These are phyloP conservation scores for Crossocerus cetratus DNA, from an alignment of 2,888 invertebrate genomes.

Conservation along the genomic window DNA sequence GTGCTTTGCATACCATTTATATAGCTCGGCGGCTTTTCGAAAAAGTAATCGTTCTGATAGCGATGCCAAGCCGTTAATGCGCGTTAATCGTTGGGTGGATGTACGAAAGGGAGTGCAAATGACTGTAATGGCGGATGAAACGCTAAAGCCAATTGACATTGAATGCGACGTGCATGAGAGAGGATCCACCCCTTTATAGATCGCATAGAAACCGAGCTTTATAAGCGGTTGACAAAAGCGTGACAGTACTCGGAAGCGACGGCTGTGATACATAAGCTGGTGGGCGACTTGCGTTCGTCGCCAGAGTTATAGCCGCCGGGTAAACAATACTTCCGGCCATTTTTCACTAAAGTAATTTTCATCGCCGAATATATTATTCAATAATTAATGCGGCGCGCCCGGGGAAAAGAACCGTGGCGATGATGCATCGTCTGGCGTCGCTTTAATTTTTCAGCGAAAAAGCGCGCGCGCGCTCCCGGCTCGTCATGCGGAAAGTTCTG, in stretches of 20 bases:
- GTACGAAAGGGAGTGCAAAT: too few species aligned
- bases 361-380: conserved; percentile 2
- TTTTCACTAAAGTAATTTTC: neutral
- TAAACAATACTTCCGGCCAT: neutral
- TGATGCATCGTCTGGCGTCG: neutral
- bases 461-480: too few species aligned
- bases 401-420: neutral
- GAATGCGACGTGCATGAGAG: too few species aligned
- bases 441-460: neutral
- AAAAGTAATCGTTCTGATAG: too few species aligned
- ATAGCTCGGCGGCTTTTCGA: too few species aligned
- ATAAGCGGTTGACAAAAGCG: neutral
- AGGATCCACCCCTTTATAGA: neutral
- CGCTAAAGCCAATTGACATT: too few species aligned
- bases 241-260: neutral
- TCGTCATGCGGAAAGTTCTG: neutral
- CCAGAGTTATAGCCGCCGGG: neutral
- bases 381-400: neutral
- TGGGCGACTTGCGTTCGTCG: neutral
- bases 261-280: neutral
- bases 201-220: neutral
- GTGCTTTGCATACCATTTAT: too few species aligned
- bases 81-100: too few species aligned
- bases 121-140: too few species aligned
- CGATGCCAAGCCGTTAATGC: too few species aligned